These are phyloP conservation scores for Hephaestus fuliginosus DNA, from an alignment of 2,797 vertebrate species.

Conservation along the genomic window DNA sequence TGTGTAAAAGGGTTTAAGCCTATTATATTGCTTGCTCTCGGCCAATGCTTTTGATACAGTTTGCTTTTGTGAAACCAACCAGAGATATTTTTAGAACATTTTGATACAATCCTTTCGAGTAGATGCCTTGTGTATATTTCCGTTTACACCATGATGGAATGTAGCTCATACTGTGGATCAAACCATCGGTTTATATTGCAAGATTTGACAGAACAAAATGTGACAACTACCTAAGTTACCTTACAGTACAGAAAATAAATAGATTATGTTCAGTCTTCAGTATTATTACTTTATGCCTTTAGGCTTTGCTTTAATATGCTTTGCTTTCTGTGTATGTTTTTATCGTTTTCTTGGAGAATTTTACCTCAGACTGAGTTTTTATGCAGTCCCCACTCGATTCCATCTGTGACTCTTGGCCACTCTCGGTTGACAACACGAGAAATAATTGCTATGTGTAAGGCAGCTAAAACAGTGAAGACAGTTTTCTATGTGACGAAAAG, in stretches of 20 bases:
- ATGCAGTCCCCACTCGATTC: conserved; percentile 71
- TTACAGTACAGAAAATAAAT: conserved; percentile 74
- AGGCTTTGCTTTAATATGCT: conserved; percentile 86
- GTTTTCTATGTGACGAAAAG: conserved; percentile 75
- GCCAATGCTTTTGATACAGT: conserved; percentile 87
- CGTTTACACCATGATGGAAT: conserved; percentile 85
- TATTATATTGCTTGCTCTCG: conserved; percentile 84
- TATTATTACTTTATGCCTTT: conserved; percentile 80
- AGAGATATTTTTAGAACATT: conserved; percentile 89
- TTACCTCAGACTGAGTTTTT: conserved; percentile 84
- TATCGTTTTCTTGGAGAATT: conserved; percentile 79
- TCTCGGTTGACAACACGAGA: conserved; percentile 74
- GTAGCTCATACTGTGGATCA: conserved; percentile 86
- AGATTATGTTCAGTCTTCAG: conserved; percentile 77
- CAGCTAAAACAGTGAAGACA: conserved; percentile 82
- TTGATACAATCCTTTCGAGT: conserved; percentile 87
- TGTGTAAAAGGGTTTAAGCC: conserved; percentile 80
- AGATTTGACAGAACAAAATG: conserved; percentile 82
- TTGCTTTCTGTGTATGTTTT: conserved; percentile 82
- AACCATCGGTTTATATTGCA: conserved; percentile 83
- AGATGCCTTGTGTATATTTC: conserved; percentile 87
- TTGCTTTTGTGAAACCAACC: conserved; percentile 88
- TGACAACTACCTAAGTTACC: conserved; percentile 84
- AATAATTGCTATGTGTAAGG: conserved; percentile 81
- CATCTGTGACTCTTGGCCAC: conserved; percentile 73